Percentiles rank a stretch among this genome's conserved stretches.
These are phyloP conservation scores for Amblyraja radiata DNA, from an alignment of 2,797 vertebrate genomes.

Conservation along the genomic window DNA sequence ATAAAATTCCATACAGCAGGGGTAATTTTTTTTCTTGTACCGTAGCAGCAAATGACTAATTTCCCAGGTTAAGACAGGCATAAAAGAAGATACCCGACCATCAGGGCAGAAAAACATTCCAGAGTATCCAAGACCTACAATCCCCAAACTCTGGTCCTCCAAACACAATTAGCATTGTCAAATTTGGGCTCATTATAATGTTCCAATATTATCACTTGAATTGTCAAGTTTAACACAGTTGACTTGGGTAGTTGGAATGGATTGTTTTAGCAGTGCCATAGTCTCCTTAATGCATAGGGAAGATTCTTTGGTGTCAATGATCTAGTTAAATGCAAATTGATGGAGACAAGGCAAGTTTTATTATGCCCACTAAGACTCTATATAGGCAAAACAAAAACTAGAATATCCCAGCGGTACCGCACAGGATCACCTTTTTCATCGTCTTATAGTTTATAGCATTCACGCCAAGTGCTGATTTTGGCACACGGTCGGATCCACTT, in stretches of 20 bases:
- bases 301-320: not conserved
- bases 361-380: not conserved
- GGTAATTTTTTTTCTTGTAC: not conserved
- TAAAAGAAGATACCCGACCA: not conserved
- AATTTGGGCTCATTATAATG: not conserved
- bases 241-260: not conserved
- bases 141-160: not conserved
- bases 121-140: not conserved
- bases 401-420: not conserved
- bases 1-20: not conserved
- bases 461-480: not conserved
- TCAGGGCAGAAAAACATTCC: not conserved
- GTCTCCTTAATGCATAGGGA: not conserved
- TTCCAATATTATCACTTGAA: not conserved
- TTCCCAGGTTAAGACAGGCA: not conserved
- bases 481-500: not conserved
- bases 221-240: not conserved
- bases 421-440: not conserved
- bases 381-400: not conserved
- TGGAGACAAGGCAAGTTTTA: not conserved
- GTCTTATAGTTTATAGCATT: not conserved
- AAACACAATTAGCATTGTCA: not conserved
- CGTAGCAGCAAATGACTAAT: not conserved
- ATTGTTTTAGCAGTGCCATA: not conserved
- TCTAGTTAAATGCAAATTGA: not conserved